Base-by-base conservation (phyloP, 2,797 vertebrate genomes). In the Pantherophis vulpinus region DNA sequence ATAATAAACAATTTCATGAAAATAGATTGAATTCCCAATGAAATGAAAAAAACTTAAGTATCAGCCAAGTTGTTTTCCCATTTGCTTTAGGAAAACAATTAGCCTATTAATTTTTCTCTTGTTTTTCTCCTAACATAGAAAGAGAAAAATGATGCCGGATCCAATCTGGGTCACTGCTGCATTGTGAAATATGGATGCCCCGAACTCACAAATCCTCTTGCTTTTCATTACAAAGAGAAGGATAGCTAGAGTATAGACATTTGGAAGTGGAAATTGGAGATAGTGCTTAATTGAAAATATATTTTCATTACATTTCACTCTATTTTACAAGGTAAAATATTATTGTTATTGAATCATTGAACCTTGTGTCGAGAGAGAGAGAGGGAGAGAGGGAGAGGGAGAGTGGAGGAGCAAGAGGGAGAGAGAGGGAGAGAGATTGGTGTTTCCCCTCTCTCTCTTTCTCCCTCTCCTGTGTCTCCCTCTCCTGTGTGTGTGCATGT, bases 11-110 rank as follows among this genome's bases (percentile, higher is more conserved):
- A 91, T 93, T 88, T 94, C 2, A 1, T 83, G 86, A 63, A 91
- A 89, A 91, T 93, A 97, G 96, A 90, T 37, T 93, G 93, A 93
- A 94, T 95, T 90, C 93, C 93, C 32, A 95, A 92, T 13, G 0
- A 23, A 20, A 86, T 0, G 2, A 23, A n/a, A 27, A 91, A 3
- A 74, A 2, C 42, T 94, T 59, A 61, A 93, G 47, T 47, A 63
- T 89, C 54, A 93, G 94, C 79, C 83, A 90, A 88, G 91, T 70
- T 74, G 93, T 58, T 92, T 66, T 14, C 58, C 59, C 47, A 13
- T 55, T 60, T 88, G n/a, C 37, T 60, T 59, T 59, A 25, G 56
- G 56, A 37, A 51, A 27, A 37, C 7, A 27, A 25, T 6, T 51
- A 61, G 47, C 42, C 54, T 37, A 3, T 18, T 27, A 58, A 18